These are phyloP conservation scores for Oreochromis mossambicus DNA, from an alignment of 2,797 vertebrate species.

Conservation along the genomic window DNA sequence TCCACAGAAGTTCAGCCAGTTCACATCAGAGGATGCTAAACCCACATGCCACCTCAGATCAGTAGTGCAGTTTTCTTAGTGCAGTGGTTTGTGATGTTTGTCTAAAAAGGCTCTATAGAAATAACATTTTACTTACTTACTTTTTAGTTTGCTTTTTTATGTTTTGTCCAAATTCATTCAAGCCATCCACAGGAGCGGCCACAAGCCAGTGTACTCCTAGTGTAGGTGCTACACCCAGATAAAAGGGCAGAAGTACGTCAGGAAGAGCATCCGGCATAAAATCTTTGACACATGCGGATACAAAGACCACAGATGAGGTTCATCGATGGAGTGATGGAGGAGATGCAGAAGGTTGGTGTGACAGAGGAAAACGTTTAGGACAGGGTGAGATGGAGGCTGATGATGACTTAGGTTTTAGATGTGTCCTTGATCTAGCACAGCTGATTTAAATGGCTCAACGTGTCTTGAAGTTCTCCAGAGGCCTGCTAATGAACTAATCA, in stretches of 20 bases:
- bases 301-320: not conserved
- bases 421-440: not conserved
- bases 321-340: not conserved
- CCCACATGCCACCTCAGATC: not conserved
- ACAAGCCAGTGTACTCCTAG: not conserved
- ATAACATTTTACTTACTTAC: not conserved
- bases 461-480: not conserved
- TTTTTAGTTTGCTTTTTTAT: not conserved
- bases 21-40: not conserved
- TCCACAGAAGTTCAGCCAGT: not conserved
- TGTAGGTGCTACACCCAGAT: not conserved
- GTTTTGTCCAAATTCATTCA: not conserved
- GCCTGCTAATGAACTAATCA: not conserved
- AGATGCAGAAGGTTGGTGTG: not conserved
- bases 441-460: not conserved
- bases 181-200: not conserved
- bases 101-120: not conserved
- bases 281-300: not conserved
- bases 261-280: not conserved
- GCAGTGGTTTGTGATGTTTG: not conserved
- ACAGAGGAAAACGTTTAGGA: not conserved
- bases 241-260: not conserved
- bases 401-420: not conserved
- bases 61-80: not conserved
- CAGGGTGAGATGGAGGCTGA: not conserved